Evolutionary conservation across 2,888 invertebrate genomes (phyloP).

Genomic region (Gandaritis pyraliata): DNA sequence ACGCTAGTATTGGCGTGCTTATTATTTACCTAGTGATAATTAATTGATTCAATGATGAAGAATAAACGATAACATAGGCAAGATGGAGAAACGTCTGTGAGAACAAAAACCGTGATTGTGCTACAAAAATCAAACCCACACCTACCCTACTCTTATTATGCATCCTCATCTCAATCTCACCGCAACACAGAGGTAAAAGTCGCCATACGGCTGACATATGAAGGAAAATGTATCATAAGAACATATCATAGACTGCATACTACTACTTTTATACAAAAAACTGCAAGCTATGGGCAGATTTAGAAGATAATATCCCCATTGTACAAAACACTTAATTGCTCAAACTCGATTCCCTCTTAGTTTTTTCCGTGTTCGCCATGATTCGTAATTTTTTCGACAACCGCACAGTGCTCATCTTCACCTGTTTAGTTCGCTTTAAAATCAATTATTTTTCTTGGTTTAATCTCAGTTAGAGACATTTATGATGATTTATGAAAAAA

Average conservation of each 20-base stretch:
- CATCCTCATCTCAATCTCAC: too few relatives aligned
- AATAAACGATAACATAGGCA: too few relatives aligned
- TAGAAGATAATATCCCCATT: background rate
- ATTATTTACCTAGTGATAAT: too few relatives aligned
- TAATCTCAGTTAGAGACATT: too few relatives aligned
- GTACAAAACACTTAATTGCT: constrained; percentile 25
- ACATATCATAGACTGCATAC: constrained; percentile 14
- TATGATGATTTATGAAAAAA: too few relatives aligned
- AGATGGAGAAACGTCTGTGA: too few relatives aligned
- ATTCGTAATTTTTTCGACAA: constrained; percentile 8
- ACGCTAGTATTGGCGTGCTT: too few relatives aligned
- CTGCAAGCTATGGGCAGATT: constrained; percentile 5
- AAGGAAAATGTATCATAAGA: background rate
- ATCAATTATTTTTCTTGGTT: background rate
- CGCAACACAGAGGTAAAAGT: too few relatives aligned
- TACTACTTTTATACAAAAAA: constrained; percentile 29
- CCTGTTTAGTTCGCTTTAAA: background rate
- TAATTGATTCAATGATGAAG: too few relatives aligned
- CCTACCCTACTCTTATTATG: too few relatives aligned
- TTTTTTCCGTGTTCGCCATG: constrained; percentile 17
- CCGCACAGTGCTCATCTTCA: background rate
- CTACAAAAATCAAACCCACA: too few relatives aligned
- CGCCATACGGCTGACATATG: background rate
- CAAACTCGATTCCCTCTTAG: constrained; percentile 18
- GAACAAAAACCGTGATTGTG: too few relatives aligned